Base-by-base conservation (phyloP, 2,797 vertebrate genomes). In the Syndactyla subalaris region DNA sequence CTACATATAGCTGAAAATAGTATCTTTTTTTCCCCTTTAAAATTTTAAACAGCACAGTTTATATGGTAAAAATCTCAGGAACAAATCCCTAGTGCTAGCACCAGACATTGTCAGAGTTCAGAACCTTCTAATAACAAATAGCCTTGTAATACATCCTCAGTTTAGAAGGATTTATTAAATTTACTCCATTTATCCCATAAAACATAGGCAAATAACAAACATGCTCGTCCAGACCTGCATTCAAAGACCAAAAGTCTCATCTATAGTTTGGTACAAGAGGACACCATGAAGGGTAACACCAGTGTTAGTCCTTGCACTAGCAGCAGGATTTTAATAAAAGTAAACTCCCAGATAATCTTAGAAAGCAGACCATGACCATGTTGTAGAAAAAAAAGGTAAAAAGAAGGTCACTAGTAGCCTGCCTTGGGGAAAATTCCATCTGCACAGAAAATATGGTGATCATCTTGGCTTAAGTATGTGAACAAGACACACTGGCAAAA, bases 341-440 rank as follows among this genome's bases (percentile, higher is more conserved):
- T 63, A 88, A 92, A 77, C 29, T 68, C 32, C 24, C 49, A 74
- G 52, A 92, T 63, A 85, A 85, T 85, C 78, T 95, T 95, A 71
- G 91, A 95, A 96, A 95, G 89, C 68, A 93, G 46, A 83, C 17
- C 10, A 54, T 32, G 20, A 43, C 12, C 30, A 49, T 43, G 61
- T 43, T 78, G 71, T 24, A 61, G 30, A 15, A n/a, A 41, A 91
- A 91, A 45, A 59, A 95, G 34, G 38, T 65, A 88, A 91, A 87
- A 91, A 79, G 21, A 84, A 92, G 80, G 91, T 93, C 80, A 86
- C 41, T 54, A 36, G 54, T 61, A 90, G 24, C 21, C 49, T 43
- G 68, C 82, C 82, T 83, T 77, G 57, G 68, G 89, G 84, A 88
- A 87, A 92, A 91, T 57, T 85, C 68, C 79, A 85, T 92, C 68